phyloP scores from a whole-genome alignment of 2,888 invertebrate species.

The Teleiodes luculella region DNA sequence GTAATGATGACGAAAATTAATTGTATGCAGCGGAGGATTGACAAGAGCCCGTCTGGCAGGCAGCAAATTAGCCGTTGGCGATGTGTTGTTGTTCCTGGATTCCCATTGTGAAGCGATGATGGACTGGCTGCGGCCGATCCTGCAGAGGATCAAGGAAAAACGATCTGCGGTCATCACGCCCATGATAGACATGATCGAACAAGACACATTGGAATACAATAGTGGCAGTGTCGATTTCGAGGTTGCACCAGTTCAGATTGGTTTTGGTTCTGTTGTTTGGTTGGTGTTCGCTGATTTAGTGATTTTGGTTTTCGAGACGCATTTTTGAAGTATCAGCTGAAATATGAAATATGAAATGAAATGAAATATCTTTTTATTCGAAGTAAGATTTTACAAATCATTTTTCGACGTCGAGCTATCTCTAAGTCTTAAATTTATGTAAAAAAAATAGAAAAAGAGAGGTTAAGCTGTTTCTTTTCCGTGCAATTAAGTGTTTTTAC shows the following conservation, averaged over 20 bases:
- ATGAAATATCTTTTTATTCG: too few species aligned
- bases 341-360: too few species aligned
- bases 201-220: slow-evolving; percentile 68
- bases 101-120: slow-evolving; percentile 84
- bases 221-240: slow-evolving; percentile 27
- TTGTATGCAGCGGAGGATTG: slow-evolving; percentile 3
- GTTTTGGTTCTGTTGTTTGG: neutral
- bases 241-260: slow-evolving; percentile 22
- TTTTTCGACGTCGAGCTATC: too few species aligned
- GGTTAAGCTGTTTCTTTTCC: too few species aligned
- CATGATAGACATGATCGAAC: neutral
- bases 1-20: neutral
- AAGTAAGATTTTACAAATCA: too few species aligned
- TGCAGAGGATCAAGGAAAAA: slow-evolving; percentile 82
- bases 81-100: slow-evolving; percentile 82
- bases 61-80: neutral
- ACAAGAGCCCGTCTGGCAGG: slow-evolving; percentile 83
- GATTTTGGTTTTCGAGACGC: too few species aligned
- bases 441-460: too few species aligned
- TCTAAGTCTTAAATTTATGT: too few species aligned
- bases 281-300: neutral
- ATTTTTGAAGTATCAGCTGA: too few species aligned
- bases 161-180: slow-evolving; percentile 1
- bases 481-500: too few species aligned
- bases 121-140: slow-evolving; percentile 80